Evolutionary conservation across 2,797 vertebrate species (phyloP).

Genomic region (Meriones psammophilus): DNA sequence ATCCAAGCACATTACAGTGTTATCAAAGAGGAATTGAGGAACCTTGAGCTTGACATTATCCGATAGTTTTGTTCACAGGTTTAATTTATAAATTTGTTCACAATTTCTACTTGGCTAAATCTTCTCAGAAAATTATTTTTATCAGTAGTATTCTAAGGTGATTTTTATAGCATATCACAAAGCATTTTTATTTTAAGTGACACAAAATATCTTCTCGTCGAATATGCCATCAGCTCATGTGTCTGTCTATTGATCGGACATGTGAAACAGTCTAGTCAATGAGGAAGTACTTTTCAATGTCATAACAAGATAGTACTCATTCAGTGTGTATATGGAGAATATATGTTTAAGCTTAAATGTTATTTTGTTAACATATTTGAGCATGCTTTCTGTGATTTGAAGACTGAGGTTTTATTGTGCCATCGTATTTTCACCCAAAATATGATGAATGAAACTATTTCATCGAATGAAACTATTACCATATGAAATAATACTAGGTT

Average conservation of each 20-base stretch:
- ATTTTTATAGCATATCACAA: background rate
- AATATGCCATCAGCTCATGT: background rate
- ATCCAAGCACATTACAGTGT: background rate
- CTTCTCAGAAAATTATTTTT: background rate
- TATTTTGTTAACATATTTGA: background rate
- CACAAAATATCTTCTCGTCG: background rate
- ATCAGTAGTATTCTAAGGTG: background rate
- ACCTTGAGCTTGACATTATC: background rate
- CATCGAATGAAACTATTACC: background rate
- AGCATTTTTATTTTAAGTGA: constrained; percentile 14
- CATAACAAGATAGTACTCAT: background rate
- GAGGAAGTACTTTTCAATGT: background rate
- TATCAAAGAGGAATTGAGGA: constrained; percentile 9
- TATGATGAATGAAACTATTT: background rate
- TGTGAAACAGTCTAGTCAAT: background rate
- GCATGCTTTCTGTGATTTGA: background rate
- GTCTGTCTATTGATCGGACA: background rate
- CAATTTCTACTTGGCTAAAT: background rate
- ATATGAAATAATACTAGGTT: background rate
- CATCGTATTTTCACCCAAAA: background rate
- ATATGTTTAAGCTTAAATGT: background rate
- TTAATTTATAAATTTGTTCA: background rate
- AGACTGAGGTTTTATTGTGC: background rate
- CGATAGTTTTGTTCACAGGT: background rate
- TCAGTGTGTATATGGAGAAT: background rate